Conservation (phyloP, 2,888 invertebrate genomes). For the Melanargia galathea region DNA sequence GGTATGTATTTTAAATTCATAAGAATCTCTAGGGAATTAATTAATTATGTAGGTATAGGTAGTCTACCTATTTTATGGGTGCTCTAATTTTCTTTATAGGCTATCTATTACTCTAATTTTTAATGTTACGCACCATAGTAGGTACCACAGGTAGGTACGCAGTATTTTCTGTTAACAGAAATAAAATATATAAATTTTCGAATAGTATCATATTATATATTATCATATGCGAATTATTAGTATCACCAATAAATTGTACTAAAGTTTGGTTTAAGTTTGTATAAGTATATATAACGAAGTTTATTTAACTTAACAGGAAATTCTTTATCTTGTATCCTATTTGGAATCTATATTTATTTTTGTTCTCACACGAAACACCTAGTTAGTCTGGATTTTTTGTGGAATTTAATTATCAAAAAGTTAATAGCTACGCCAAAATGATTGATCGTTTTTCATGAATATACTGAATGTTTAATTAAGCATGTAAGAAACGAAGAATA, state of each 20-base stretch:
- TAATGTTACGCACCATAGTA: too few species aligned
- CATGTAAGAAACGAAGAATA: background rate
- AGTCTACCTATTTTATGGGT: too few species aligned
- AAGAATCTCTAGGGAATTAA: background rate
- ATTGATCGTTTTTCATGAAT: background rate
- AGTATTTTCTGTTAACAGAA: too few species aligned
- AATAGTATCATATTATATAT: too few species aligned
- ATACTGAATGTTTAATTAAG: background rate
- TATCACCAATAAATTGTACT: too few species aligned
- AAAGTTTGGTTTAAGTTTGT: too few species aligned
- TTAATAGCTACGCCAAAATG: background rate
- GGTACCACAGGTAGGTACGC: too few species aligned
- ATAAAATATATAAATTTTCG: too few species aligned
- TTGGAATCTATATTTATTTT: background rate
- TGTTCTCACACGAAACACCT: background rate
- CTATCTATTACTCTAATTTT: too few species aligned
- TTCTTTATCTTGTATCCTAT: background rate
- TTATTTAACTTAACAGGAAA: background rate
- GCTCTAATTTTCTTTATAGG: too few species aligned
- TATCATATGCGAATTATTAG: too few species aligned
- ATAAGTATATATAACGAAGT: background rate
- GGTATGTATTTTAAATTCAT: constrained; percentile 2
- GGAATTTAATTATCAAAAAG: background rate
- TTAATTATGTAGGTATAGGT: too few species aligned
- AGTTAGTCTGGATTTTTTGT: background rate